phyloP scores from a whole-genome alignment of 2,797 vertebrate species.

The Buceros bicornis region DNA sequence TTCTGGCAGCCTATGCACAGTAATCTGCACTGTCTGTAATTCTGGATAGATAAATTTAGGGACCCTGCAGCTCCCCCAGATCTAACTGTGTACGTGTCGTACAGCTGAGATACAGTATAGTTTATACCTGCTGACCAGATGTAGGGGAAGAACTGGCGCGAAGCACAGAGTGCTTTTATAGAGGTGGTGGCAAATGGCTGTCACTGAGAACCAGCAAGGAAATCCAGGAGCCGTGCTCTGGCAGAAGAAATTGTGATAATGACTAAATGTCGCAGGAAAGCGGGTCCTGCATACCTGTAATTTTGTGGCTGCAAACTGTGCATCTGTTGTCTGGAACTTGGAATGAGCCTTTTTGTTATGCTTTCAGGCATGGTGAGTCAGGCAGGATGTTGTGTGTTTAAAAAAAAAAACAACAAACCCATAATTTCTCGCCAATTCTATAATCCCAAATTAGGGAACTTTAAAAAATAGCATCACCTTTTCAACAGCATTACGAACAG shows the following conservation, averaged over 20 bases:
- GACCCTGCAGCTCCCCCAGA: not conserved
- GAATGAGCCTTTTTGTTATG: not conserved
- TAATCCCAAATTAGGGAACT: not conserved
- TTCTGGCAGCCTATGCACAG: not conserved
- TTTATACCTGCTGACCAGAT: not conserved
- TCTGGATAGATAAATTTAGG: not conserved
- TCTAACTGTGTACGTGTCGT: rapidly evolving
- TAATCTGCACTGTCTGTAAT: not conserved
- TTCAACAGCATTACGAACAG: not conserved
- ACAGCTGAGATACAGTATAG: not conserved
- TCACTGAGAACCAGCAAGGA: not conserved
- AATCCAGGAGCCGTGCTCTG: not conserved
- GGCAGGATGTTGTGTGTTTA: not conserved
- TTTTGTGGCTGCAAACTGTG: not conserved
- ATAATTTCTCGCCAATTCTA: not conserved
- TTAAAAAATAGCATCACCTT: not conserved
- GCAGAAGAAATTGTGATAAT: not conserved
- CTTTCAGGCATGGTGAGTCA: not conserved
- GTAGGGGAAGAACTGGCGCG: not conserved
- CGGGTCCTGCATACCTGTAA: rapidly evolving
- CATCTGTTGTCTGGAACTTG: not conserved
- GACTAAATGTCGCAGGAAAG: not conserved
- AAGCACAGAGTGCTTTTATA: not conserved
- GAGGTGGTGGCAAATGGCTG: not conserved
- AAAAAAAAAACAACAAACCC: not conserved